A percentile compares a stretch with the other conserved stretches of the same genome.
Evolutionary conservation across 2,797 vertebrate species (phyloP).

Genomic region (Chloroceryle inda): DNA sequence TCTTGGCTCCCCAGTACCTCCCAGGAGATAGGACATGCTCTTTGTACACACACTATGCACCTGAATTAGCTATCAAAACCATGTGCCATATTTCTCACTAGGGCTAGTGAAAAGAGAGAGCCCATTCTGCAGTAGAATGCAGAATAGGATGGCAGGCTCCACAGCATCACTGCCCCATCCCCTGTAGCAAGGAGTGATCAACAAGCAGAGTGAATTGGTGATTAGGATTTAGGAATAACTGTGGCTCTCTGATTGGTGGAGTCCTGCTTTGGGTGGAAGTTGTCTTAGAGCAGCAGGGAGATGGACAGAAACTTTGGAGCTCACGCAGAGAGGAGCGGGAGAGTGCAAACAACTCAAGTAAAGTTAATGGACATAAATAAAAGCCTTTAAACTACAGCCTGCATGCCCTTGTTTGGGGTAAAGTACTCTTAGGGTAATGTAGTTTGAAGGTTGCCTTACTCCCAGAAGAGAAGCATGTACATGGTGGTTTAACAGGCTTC

Average conservation of each 20-base stretch:
- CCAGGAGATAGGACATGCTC: background rate
- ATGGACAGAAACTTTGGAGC: background rate
- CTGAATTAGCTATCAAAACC: background rate
- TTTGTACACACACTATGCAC: background rate
- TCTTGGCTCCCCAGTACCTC: background rate
- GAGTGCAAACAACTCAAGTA: background rate
- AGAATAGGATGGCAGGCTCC: background rate
- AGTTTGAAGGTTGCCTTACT: constrained; percentile 47
- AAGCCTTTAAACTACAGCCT: constrained; percentile 2
- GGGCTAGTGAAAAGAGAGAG: background rate
- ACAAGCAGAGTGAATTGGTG: background rate
- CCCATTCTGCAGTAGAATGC: background rate
- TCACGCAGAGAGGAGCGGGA: background rate
- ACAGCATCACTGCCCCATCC: background rate
- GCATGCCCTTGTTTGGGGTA: background rate
- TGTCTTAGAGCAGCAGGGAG: background rate
- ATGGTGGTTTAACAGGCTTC: constrained; percentile 37
- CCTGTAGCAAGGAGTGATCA: fast-evolving
- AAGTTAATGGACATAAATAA: constrained; percentile 26
- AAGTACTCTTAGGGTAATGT: constrained; percentile 43
- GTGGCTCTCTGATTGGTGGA: background rate
- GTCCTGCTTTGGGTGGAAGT: background rate
- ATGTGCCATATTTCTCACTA: background rate
- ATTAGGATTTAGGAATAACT: background rate
- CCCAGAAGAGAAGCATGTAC: background rate